Evolutionary conservation across 2,797 vertebrate species (phyloP), one percentile per base, ranked within the genome.

Genomic region (Erpetoichthys calabaricus): DNA sequence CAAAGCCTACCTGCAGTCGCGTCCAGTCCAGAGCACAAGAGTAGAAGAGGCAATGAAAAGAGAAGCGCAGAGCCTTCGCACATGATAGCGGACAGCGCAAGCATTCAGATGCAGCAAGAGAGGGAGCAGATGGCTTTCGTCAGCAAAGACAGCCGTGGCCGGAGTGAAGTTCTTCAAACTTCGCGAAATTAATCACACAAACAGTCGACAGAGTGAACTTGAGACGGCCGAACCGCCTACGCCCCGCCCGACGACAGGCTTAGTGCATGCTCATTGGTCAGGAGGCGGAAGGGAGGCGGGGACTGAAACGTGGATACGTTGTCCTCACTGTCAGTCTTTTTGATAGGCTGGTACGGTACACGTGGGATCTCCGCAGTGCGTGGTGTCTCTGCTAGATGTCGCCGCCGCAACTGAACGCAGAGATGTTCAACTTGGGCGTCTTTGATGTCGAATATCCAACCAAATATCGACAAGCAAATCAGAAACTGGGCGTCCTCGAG

Each of bases 161-260:
- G 59, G 65, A 65, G 51, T 64, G 75, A 54, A 79, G 63, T 80
- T 78, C 77, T 67, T 70, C 68, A 71, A 83, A 79, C 75, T 80
- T 78, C 63, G 75, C 75, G 69, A 82, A 84, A 80, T 79, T 81
- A 75, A 79, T 76, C 72, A 64, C 72, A 25, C 25, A 25, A 74
- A 79, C 71, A 73, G 75, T 77, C 74, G 72, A 76, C 75, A 74
- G 75, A 79, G 73, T 66, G 75, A 83, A 82, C 82, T 76, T 80
- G 69, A 70, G 70, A 45, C 63, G 59, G 56, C 55, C 51, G 76
- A 61, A 73, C 85, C 86, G 80, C 88, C 91, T 64, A 50, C 70
- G 8, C 5, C 1, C 45, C 5, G 42, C 5, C 1, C 42, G 4
- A 62, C 45, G 7, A 53, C 68, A 41, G 62, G 67, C 80, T 61